phyloP scores from a whole-genome alignment of 2,888 invertebrate genomes.

The Lutraria lutraria region DNA sequence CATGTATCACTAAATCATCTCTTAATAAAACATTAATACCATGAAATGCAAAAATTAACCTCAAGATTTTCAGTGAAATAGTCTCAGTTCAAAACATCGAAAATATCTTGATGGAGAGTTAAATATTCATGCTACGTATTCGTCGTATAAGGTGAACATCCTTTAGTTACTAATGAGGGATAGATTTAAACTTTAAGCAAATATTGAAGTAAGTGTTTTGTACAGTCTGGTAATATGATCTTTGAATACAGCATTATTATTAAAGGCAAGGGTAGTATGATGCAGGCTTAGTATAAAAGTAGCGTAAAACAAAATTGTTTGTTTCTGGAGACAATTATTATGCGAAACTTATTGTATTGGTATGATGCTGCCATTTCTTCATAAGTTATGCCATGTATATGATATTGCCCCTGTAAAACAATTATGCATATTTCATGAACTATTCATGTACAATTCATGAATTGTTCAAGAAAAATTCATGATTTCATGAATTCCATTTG shows the following conservation, averaged over 20 bases:
- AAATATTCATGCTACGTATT: neutral
- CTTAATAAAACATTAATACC: neutral
- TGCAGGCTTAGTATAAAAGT: too few relatives aligned
- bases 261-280: neutral
- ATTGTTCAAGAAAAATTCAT: too few relatives aligned
- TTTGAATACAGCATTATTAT: neutral
- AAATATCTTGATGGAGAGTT: neutral
- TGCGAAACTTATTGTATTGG: too few relatives aligned
- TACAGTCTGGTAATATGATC: neutral
- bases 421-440: too few relatives aligned
- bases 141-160: neutral
- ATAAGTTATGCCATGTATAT: too few relatives aligned
- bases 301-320: too few relatives aligned
- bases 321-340: too few relatives aligned
- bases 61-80: neutral
- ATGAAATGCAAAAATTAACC: constrained; percentile 14
- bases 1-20: neutral
- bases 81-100: neutral
- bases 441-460: too few relatives aligned
- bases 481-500: too few relatives aligned
- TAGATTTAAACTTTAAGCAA: constrained; percentile 2
- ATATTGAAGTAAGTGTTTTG: constrained; percentile 5
- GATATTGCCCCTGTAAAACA: too few relatives aligned
- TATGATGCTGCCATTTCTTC: too few relatives aligned
- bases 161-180: neutral